phyloP scores from a whole-genome alignment of 2,888 invertebrate genomes.

The Desoria tigrina region DNA sequence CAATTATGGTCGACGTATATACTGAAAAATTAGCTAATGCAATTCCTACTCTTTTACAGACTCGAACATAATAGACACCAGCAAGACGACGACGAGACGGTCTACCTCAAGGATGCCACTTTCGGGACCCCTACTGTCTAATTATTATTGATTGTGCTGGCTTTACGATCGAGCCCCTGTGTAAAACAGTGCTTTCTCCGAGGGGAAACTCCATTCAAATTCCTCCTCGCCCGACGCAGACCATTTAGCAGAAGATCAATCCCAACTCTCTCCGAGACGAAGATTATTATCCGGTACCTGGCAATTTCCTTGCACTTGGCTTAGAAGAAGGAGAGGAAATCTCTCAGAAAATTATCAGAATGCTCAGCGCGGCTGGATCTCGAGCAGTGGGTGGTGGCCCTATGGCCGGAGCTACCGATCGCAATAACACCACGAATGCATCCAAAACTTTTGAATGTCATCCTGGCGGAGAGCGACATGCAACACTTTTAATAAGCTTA shows the following conservation, averaged over 20 bases:
- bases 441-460: conserved; percentile 70
- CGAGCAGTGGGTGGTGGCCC: conserved; percentile 39
- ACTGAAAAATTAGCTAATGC: conserved; percentile 8
- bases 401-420: conserved; percentile 41
- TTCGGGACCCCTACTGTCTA: conserved; percentile 21
- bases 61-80: neutral
- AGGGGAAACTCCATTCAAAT: no score
- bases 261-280: no score
- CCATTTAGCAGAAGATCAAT: no score
- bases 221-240: no score
- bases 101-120: neutral
- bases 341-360: neutral
- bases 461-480: conserved; percentile 76
- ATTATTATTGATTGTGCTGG: conserved; percentile 48
- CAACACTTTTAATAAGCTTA: conserved; percentile 58
- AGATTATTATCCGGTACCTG: no score
- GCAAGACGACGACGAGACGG: neutral
- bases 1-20: conserved; percentile 10
- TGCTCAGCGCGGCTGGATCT: conserved; percentile 22
- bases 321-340: neutral
- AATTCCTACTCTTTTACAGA: conserved; percentile 12
- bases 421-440: conserved; percentile 51
- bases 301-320: neutral
- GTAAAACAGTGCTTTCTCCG: no score
- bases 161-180: conserved; percentile 22